Percentiles rank a stretch among this genome's conserved stretches.
These are phyloP conservation scores for Pantherophis guttatus DNA, from an alignment of 2,113 vertebrate species.

Conservation along the genomic window DNA sequence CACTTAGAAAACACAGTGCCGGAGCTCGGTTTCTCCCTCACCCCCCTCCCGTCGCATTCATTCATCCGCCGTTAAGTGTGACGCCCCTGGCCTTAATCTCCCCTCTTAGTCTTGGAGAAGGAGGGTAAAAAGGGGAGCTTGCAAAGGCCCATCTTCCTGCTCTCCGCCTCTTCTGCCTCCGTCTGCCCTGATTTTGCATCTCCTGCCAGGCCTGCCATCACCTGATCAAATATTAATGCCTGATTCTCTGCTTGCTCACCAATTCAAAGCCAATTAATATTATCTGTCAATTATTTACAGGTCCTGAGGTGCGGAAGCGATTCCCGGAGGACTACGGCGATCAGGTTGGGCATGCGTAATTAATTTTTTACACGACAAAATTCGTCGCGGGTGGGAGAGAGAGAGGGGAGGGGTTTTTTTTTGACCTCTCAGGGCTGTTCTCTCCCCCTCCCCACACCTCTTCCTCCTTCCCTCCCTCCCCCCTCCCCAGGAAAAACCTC, in stretches of 20 bases:
- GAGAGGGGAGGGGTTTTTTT: conserved; percentile 58
- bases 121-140: conserved; percentile 77
- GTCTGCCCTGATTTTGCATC: conserved; percentile 93
- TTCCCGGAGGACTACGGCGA: conserved; percentile 96
- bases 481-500: conserved; percentile 34
- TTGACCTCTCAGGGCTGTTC: conserved; percentile 80
- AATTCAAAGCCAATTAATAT: conserved; percentile 99
- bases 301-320: conserved; percentile 98
- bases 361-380: conserved; percentile 89
- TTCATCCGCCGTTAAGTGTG: conserved; percentile 67
- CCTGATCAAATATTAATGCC: conserved; percentile 99
- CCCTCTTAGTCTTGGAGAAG: conserved; percentile 75
- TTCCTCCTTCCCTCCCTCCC: conserved; percentile 39
- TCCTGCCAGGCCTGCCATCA: conserved; percentile 98
- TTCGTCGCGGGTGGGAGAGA: conserved; percentile 75
- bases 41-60: background rate
- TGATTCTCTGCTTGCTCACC: conserved; percentile 99
- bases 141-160: conserved; percentile 83
- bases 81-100: conserved; percentile 65
- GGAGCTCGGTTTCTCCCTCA: conserved; percentile 19
- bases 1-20: conserved; percentile 62
- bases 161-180: conserved; percentile 95
- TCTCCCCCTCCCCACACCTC: conserved; percentile 46
- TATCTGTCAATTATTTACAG: conserved; percentile 99
- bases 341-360: conserved; percentile 99